Evolutionary conservation across 53 echinoderm and acorn worm species (phyloP), one percentile per base, ranked within the genome.

Genomic region (Stichopus horrens): DNA sequence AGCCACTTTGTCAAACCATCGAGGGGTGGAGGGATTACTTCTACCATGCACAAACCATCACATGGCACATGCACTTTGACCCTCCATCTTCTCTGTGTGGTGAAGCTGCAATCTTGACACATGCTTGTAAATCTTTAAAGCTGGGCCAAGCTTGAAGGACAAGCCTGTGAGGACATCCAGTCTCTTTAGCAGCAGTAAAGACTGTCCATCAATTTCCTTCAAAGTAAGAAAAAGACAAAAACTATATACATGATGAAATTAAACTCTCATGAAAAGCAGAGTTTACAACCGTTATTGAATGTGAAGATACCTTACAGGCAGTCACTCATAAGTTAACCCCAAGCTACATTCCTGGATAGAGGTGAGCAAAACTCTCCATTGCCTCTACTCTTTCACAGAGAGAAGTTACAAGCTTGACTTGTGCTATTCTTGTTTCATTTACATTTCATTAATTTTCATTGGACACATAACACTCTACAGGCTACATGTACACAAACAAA

Each of bases 171-270:
- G 92, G 65, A 99, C 99, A 86, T 99, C 99, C 16, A 90, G 86
- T 0, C 99, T 90, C 76, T 94, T 94, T 85, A 99, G 87, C 75
- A 99, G 92, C 37, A 99, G 92, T 9, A 99, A 94, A 4, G 99
- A 96, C 79, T 96, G 93, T 20, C 99, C 99, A 77, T 99, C 99
- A 79, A 99, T 99, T 88, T 99, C 99, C 99, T 99, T 90, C 9
- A 71, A 71, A 76, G 5, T 16, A 88, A 82, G 67, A 53, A 79
- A 83, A 58, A 76, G 16, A 22, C 65, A 81, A 21, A 59, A 59
- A 4, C 11, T 59, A 59, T 59, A 23, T 23, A 52, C 76, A 60
- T 4, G 18, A 13, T 58, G 23, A 9, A 21, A 66, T 18, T 19
- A 77, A 8, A 75, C 9, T 63, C 22, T 55, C n/a, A 54, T 8